Evolutionary conservation across 2,888 invertebrate genomes (phyloP), one percentile per base, ranked within the genome.

Genomic region (Eupithecia subfuscata): DNA sequence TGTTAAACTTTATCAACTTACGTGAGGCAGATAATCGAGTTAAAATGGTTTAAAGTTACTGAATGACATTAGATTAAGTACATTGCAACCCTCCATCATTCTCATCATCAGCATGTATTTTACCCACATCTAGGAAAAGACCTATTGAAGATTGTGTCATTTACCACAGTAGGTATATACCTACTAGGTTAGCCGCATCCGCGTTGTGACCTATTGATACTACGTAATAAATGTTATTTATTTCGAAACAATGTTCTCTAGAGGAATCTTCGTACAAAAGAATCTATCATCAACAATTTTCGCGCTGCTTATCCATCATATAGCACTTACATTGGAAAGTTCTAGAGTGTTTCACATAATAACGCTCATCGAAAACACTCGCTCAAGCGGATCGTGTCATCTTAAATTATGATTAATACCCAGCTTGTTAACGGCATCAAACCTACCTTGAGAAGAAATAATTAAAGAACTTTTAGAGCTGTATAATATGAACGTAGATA

Each of bases 341-440:
- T 76, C 80, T 79, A 79, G 72, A 85, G 86, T 84, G 81, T 83
- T 85, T 91, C 85, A 90, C 88, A 94, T 92, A 93, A 93, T 92
- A 86, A 87, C 86, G 85, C 87, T 88, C 89, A 88, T 93, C 90
- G 90, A 91, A 92, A 92, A 92, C 92, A 92, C 91, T 92, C 88
- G 14, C 25, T 25, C 60, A 90, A 92, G 84, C 86, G 88, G 88
- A 85, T 88, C 89, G 92, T 93, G 60, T 25, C 93, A 89, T 86
- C 87, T 87, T 84, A 89, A 91, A 94, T 93, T 93, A 92, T 22
- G 64, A 64, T 56, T 56, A 22, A 56, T 56, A 56, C 16, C 22
- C 22, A 56, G 48, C 18, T 48, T 22, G 52, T 56, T 56, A 48
- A 56, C 52, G 22, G 22, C 52, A 56, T 22, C 22, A n/a, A 56